Evolutionary conservation across 2,113 vertebrate species (phyloP).

Genomic region (Dicaeum eximium): DNA sequence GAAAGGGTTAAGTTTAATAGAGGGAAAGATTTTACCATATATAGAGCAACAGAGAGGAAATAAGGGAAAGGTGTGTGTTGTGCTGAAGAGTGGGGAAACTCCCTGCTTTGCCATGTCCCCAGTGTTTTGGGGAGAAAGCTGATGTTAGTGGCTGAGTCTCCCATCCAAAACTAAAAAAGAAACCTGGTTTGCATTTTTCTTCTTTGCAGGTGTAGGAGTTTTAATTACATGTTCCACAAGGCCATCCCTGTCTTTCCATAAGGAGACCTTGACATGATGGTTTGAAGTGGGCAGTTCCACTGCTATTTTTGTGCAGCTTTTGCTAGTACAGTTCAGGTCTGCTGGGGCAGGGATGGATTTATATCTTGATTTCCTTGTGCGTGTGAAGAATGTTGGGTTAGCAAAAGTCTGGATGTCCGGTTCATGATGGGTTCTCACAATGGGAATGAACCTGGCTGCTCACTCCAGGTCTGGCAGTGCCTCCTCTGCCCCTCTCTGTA

Average conservation of each 20-base stretch:
- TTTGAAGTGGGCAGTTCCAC: neutral
- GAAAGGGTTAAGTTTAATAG: neutral
- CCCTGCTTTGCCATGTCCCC: neutral
- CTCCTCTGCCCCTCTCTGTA: neutral
- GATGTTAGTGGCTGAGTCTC: neutral
- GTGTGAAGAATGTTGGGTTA: neutral
- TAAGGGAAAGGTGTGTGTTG: neutral
- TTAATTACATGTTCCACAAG: neutral
- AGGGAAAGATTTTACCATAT: neutral
- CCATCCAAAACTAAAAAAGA: neutral
- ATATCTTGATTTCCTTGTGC: neutral
- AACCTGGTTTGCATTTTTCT: neutral
- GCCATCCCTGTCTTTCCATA: neutral
- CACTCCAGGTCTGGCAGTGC: neutral
- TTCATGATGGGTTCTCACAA: neutral
- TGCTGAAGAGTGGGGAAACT: neutral
- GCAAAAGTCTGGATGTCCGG: rapidly evolving
- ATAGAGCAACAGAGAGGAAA: neutral
- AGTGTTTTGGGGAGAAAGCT: neutral
- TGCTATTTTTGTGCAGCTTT: neutral
- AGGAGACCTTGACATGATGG: neutral
- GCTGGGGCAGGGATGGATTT: neutral
- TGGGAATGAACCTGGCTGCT: neutral
- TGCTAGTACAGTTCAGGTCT: neutral
- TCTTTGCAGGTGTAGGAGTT: neutral